Base-by-base conservation (phyloP, 2,797 vertebrate genomes). In the Chloroceryle inda region DNA sequence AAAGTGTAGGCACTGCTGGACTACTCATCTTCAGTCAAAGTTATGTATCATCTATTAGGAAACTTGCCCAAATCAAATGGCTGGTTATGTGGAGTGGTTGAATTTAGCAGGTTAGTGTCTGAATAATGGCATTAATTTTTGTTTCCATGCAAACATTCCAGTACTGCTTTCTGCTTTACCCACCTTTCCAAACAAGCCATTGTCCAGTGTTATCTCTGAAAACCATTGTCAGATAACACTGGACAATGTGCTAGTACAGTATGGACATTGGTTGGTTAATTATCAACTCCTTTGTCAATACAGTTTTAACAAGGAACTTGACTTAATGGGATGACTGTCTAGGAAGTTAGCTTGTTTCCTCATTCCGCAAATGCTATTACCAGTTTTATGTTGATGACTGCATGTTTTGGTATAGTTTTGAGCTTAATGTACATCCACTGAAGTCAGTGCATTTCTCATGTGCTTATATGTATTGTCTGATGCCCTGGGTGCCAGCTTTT, bases 161-260 rank as follows among this genome's bases (percentile, higher is more conserved):
- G 62, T 68, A 63, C 67, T 80, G 49, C n/a, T 95, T 97, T 62
- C 24, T 69, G 37, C 38, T 90, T 95, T 67, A 69, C 29, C 58
- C 52, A 64, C 55, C 45, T 78, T 87, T 88, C 72, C 59, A 68
- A 87, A n/a, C 37, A 80, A 78, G n/a, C 86, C 33, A 35, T 91
- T 96, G 96, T 96, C 56, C 67, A 13, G 61, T 66, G 79, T 80
- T 96, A 27, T 88, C 77, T 92, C 73, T 20, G 64, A 67, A 67
- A 75, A 42, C 14, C 74, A 23, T 76, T 69, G 80, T 56, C 86
- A 89, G 94, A 62, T 96, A 94, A 83, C 44, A 5, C 35, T 61
- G 91, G 56, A 63, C 84, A 84, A 72, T 77, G 74, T 2, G 1
- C 37, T 77, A 38, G 72, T 86, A 72, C 50, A 40, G n/a, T 59